Conservation (phyloP, 2,113 vertebrate genomes). For the Myrmecophaga tridactyla region DNA sequence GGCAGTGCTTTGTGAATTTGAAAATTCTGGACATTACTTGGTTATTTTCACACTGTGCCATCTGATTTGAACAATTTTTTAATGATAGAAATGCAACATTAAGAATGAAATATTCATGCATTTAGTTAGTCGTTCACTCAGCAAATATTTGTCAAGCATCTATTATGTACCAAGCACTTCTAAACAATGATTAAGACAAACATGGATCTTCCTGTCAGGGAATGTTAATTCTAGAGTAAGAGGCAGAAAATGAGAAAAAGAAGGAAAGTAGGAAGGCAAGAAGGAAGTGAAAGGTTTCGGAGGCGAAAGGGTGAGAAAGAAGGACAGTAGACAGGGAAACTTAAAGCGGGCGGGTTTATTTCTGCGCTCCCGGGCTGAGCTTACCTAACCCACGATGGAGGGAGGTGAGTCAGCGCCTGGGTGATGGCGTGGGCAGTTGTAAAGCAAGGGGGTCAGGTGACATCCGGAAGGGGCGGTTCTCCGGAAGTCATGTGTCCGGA, state of each 20-base stretch:
- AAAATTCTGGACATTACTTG: background rate
- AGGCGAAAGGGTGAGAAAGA: too few species aligned
- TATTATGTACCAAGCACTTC: background rate
- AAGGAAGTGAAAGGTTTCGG: too few species aligned
- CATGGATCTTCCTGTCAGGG: background rate
- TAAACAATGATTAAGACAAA: background rate
- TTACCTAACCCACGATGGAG: too few species aligned
- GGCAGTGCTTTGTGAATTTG: background rate
- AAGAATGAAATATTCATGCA: background rate
- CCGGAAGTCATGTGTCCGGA: too few species aligned
- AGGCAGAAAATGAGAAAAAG: background rate
- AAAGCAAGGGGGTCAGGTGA: too few species aligned
- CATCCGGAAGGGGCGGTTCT: too few species aligned
- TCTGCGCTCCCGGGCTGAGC: too few species aligned
- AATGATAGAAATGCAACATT: background rate
- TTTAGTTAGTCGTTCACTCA: background rate
- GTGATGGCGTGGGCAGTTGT: too few species aligned
- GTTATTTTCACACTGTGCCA: background rate
- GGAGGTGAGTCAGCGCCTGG: too few species aligned
- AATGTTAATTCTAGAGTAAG: background rate
- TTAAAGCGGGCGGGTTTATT: too few species aligned
- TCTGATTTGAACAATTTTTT: background rate
- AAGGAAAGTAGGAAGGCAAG: too few species aligned
- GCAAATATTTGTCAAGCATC: background rate
- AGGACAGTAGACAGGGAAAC: too few species aligned